Percentiles rank a stretch among this genome's conserved stretches.
phyloP scores from a whole-genome alignment of 1,140 invertebrate species.

The Prorops nasuta region DNA sequence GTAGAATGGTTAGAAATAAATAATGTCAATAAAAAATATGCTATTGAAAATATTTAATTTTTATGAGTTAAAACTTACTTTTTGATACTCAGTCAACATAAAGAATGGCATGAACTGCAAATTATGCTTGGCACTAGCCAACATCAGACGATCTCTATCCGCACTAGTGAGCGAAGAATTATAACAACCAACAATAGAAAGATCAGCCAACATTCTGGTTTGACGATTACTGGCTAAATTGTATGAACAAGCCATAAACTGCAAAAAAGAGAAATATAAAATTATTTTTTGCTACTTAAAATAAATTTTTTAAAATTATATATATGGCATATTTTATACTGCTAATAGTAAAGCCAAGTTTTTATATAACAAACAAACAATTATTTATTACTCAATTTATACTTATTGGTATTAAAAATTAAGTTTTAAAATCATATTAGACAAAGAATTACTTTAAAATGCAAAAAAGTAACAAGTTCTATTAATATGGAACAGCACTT shows the following conservation, averaged over 20 bases:
- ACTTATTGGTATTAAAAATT: no score
- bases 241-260: constrained; percentile 86
- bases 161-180: constrained; percentile 74
- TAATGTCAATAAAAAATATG: no score
- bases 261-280: constrained; percentile 49
- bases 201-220: constrained; percentile 95
- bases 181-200: constrained; percentile 94
- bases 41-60: no score
- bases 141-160: constrained; percentile 76
- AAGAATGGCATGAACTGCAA: constrained; percentile 94
- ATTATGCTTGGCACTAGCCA: constrained; percentile 94
- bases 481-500: no score
- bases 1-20: no score
- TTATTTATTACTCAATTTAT: no score
- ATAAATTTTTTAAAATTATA: neutral
- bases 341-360: no score
- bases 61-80: constrained; percentile 63
- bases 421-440: no score
- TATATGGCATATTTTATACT: no score
- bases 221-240: constrained; percentile 96
- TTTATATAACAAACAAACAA: no score
- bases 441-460: no score
- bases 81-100: constrained; percentile 93
- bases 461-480: no score
- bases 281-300: neutral